Conservation (phyloP, 2,888 invertebrate species). For the Vandiemenella viatica region DNA sequence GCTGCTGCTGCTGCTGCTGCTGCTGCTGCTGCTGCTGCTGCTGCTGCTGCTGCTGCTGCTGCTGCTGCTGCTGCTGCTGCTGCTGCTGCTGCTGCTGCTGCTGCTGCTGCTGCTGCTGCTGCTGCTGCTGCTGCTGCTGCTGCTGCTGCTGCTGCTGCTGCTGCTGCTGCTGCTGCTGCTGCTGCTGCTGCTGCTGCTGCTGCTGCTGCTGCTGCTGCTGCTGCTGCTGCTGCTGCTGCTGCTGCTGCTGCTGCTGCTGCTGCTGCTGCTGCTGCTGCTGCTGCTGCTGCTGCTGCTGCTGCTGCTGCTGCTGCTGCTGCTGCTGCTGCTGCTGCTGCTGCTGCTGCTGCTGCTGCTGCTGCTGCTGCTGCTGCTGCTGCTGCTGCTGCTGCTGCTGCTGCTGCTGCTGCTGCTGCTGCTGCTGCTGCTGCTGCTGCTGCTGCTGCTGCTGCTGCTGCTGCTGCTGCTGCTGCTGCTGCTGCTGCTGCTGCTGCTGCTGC, state of each 20-base stretch:
- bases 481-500: too few species aligned
- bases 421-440: constrained; percentile 5
- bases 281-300: constrained; percentile 4
- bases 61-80: constrained; percentile 4
- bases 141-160: constrained; percentile 5
- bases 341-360: constrained; percentile 4
- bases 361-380: constrained; percentile 5
- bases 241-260: constrained; percentile 3
- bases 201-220: constrained; percentile 5
- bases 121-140: constrained; percentile 4
- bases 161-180: constrained; percentile 5
- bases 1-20: constrained; percentile 3
- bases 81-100: constrained; percentile 3
- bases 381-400: constrained; percentile 1
- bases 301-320: constrained; percentile 3
- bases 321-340: constrained; percentile 5
- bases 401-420: constrained; percentile 1
- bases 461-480: constrained; percentile 28
- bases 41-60: constrained; percentile 4
- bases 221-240: constrained; percentile 5
- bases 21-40: constrained; percentile 3
- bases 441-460: constrained; percentile 4
- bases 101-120: constrained; percentile 4
- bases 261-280: too few species aligned
- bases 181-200: constrained; percentile 5